Evolutionary conservation across 2,888 invertebrate genomes (phyloP).

Genomic region (Xestia rhomboidea): DNA sequence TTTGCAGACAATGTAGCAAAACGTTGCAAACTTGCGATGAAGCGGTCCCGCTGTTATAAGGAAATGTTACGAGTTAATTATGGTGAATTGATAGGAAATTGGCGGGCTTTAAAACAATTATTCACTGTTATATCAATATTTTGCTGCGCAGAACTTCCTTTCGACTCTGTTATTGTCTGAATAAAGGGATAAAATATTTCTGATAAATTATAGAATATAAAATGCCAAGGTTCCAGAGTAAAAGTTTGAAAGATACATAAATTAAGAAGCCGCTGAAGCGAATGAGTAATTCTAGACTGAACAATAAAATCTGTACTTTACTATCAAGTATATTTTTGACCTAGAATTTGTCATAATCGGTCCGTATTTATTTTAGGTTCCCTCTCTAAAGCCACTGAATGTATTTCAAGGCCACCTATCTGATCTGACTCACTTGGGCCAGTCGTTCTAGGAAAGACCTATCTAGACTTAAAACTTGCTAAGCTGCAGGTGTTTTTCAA

Average conservation of each 20-base stretch:
- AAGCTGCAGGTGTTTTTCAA: background rate
- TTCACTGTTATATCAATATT: slow-evolving; percentile 16
- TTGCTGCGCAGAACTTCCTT: slow-evolving; percentile 18
- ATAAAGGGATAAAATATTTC: background rate
- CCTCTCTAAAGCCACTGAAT: slow-evolving; percentile 49
- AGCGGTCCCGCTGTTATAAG: slow-evolving; percentile 41
- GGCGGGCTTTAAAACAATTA: slow-evolving; percentile 31
- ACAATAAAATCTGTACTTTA: slow-evolving; percentile 22
- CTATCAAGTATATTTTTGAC: slow-evolving; percentile 27
- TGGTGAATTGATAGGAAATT: slow-evolving; percentile 36
- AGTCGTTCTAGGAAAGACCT: slow-evolving; percentile 13
- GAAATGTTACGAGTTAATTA: slow-evolving; percentile 45
- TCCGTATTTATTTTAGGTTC: slow-evolving; percentile 42
- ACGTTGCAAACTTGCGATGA: slow-evolving; percentile 15
- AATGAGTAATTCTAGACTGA: slow-evolving; percentile 23
- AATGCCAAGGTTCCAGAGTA: slow-evolving; percentile 22
- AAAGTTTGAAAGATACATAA: slow-evolving; percentile 29
- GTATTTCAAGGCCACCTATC: slow-evolving; percentile 43
- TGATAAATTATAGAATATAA: background rate
- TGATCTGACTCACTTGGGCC: slow-evolving; percentile 21
- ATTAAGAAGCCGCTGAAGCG: slow-evolving; percentile 23
- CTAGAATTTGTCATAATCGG: slow-evolving; percentile 39
- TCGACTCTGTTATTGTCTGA: background rate
- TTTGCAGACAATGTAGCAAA: slow-evolving; percentile 44
- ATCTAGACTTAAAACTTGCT: background rate